Evolutionary conservation across 2,113 vertebrate species (phyloP), one percentile per base, ranked within the genome.

Genomic region (Calyptommatus sinebrachiatus): DNA sequence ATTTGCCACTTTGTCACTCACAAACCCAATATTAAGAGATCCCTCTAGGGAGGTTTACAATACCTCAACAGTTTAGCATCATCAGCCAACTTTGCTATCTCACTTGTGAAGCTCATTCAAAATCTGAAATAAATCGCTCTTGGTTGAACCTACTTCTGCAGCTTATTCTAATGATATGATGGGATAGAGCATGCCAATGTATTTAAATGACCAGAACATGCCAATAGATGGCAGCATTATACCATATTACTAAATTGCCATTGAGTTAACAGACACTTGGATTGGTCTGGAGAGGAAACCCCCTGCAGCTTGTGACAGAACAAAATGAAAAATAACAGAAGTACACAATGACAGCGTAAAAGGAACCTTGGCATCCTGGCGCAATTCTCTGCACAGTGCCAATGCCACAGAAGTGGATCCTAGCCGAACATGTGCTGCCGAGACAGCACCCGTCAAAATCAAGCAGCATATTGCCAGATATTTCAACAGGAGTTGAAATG

Each of bases 151-250:
- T 18, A 18, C 53, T 18, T 57, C 53, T 57, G 14, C 53, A 57
- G 53, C 18, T 57, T 5, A 57, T 18, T 74, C 29, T 35, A 31
- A 41, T 29, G 73, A 22, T 41, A 26, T 21, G 45, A 41, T 22
- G 48, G n/a, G 8, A 7, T 7, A 8, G 2, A 22, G n/a, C 4
- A 10, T 2, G 7, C 45, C 48, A 3, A 22, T 20, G 5, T 14
- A 26, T 35, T 14, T 22, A 24, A 67, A 68, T 16, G 22, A 12
- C 50, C 7, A 70, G 86, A 78, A 80, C 35, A 70, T 7, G 83
- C 94, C 95, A 92, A 92, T 24, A 95, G 95, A 90, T 95, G 94
- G 94, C 94, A 94, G 93, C 89, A 90, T 89, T 81, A 67, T 66
- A 81, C 53, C 14, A 18, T 18, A 57, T 0, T 65, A 83, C 87